Evolutionary conservation across 1,140 invertebrate genomes (phyloP).

Genomic region (Drosophila leontia): DNA sequence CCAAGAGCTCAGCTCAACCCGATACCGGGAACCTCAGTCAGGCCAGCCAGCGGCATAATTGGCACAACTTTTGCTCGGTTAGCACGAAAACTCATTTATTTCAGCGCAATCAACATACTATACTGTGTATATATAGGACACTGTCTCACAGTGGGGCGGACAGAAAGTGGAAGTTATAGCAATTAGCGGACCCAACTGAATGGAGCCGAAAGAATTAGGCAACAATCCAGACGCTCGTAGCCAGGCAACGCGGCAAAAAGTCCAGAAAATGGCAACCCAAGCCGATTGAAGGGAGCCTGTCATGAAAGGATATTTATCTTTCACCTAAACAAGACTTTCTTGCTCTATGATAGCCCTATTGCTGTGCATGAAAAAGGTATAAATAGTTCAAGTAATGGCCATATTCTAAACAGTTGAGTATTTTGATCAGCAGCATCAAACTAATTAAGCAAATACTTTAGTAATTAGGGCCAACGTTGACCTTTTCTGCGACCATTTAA

Average conservation of each 20-base stretch:
- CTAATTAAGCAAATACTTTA: conserved; percentile 5
- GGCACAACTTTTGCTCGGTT: conserved; percentile 50
- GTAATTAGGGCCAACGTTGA: conserved; percentile 2
- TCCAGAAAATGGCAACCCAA: conserved; percentile 10
- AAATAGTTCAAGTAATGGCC: neutral
- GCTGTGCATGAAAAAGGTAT: neutral
- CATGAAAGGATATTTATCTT: conserved; percentile 32
- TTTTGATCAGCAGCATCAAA: conserved; percentile 6
- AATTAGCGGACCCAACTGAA: conserved; percentile 61
- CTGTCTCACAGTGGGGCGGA: neutral
- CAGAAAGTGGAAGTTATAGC: conserved; percentile 51
- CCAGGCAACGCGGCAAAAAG: conserved; percentile 25
- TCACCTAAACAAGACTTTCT: conserved; percentile 1
- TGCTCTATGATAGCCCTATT: neutral
- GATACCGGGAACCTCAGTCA: conserved; percentile 9
- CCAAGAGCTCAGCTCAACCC: conserved; percentile 11
- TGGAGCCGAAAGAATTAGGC: conserved; percentile 33
- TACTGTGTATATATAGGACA: conserved; percentile 13
- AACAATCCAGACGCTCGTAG: conserved; percentile 29
- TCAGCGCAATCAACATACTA: conserved; percentile 39
- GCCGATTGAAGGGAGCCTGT: conserved; percentile 6
- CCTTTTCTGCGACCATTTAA: neutral
- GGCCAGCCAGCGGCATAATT: conserved; percentile 43
- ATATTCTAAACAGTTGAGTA: neutral
- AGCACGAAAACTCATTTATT: conserved; percentile 66